Conservation (phyloP, 2,113 vertebrate genomes). For the Aegotheles bennettii region DNA sequence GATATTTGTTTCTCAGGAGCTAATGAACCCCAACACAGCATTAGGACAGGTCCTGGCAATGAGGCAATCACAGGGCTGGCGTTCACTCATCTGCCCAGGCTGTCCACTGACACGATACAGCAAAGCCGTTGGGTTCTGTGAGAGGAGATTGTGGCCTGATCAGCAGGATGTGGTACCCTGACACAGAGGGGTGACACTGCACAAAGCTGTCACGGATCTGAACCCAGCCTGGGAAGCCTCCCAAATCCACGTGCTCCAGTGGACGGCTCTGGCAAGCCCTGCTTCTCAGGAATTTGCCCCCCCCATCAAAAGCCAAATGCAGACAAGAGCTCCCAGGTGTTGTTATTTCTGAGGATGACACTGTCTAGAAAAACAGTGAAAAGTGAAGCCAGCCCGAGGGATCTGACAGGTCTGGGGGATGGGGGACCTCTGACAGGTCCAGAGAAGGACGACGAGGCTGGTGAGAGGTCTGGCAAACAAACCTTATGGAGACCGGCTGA, state of each 20-base stretch:
- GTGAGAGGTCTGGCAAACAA: no score
- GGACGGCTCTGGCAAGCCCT: neutral
- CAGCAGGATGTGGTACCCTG: neutral
- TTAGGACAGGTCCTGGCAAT: neutral
- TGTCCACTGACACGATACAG: accelerated
- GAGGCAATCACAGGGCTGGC: neutral
- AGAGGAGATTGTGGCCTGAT: neutral
- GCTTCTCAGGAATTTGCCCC: neutral
- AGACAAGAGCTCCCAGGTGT: neutral
- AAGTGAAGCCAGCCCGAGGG: neutral
- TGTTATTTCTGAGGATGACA: neutral
- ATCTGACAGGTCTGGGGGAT: neutral
- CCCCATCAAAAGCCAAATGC: neutral
- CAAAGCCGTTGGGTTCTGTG: neutral
- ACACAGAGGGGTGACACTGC: neutral
- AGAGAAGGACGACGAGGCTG: no score
- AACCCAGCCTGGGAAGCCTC: neutral
- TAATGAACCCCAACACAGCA: neutral
- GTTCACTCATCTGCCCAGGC: neutral
- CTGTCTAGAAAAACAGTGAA: neutral
- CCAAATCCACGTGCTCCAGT: neutral
- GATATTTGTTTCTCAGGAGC: neutral
- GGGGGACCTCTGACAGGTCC: no score
- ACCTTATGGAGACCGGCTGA: no score
- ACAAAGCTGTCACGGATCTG: neutral